Base-by-base conservation (phyloP, 2,113 vertebrate species). In the Aspidoscelis tigris region DNA sequence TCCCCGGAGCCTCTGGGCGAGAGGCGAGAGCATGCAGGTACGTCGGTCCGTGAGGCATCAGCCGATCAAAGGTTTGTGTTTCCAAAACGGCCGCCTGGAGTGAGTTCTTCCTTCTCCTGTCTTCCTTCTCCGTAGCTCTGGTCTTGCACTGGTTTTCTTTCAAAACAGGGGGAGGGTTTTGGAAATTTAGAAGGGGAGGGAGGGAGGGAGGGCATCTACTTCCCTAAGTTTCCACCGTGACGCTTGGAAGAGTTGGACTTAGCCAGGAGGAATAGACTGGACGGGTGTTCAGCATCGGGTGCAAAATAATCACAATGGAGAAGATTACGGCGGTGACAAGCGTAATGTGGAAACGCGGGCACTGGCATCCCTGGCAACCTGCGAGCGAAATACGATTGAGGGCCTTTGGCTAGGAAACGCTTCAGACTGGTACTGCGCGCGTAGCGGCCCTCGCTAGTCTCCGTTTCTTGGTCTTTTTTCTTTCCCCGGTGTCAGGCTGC, bases 11-110 rank as follows among this genome's bases (percentile, higher is more conserved):
- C 26, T 26, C 69, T 92, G 82, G 91, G 86, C 89, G 89, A 89
- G 96, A 94, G 94, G 97, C 97, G 96, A 98, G 95, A 98, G 95
- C 90, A 88, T 94, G 89, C 96, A 98, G 97, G 97, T 97, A 97
- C 92, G 96, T 94, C 89, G 66, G 85, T 83, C 87, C 89, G 68
- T 10, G 85, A 89, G 66, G 84, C 89, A 88, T 83, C 78, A 75
- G 58, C 85, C 89, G 72, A 86, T 89, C 86, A 55, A 89, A 94
- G 88, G 83, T 93, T 92, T 92, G 91, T 89, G 87, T 94, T 94
- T 78, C 89, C 88, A n/a, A 16, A 89, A 80, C 80, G 87, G 81
- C 77, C 11, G 58, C 18, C 18, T 16, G 58, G 58, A 16, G 16
- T 55, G 9, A 9, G 12, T 61, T 91, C 41, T 70, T 20, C 16